A percentile compares a stretch with the other conserved stretches of the same genome.
Evolutionary conservation across 2,888 invertebrate species (phyloP).

Genomic region (Epicampocera succincta): DNA sequence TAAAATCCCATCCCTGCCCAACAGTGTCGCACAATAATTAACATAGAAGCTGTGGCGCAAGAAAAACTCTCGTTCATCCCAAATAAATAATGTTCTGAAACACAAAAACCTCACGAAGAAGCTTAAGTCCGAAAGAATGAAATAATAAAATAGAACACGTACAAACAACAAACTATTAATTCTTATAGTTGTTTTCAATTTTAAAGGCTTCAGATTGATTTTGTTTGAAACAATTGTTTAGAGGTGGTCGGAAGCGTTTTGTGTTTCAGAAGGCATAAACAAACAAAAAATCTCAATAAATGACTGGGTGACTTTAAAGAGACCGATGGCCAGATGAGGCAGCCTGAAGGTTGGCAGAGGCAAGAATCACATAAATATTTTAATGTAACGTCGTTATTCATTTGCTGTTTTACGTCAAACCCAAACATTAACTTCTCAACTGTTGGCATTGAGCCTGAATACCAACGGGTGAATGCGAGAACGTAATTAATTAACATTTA

Average conservation of each 20-base stretch:
- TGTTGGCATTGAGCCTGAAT: too few relatives aligned
- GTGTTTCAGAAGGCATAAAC: slow-evolving; percentile 30
- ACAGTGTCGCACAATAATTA: slow-evolving; percentile 45
- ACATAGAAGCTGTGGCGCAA: slow-evolving; percentile 19
- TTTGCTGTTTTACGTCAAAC: too few relatives aligned
- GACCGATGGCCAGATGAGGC: too few relatives aligned
- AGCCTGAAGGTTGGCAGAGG: neutral
- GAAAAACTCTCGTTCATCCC: neutral
- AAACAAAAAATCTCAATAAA: neutral
- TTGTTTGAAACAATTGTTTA: slow-evolving; percentile 31
- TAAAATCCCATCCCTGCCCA: slow-evolving; percentile 49
- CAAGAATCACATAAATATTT: neutral
- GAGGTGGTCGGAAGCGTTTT: slow-evolving; percentile 7
- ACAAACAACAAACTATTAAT: slow-evolving; percentile 32
- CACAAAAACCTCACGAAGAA: neutral
- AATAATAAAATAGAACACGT: slow-evolving; percentile 57
- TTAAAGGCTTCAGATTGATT: slow-evolving; percentile 37
- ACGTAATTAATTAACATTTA: too few relatives aligned
- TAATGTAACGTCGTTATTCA: too few relatives aligned
- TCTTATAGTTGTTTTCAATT: slow-evolving; percentile 18
- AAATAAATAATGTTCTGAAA: neutral
- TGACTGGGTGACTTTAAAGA: neutral
- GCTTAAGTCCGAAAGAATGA: slow-evolving; percentile 10
- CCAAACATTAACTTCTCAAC: too few relatives aligned
- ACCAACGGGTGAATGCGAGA: too few relatives aligned